phyloP scores from a whole-genome alignment of 2,888 invertebrate species.

The Microctonus aethiopoides region DNA sequence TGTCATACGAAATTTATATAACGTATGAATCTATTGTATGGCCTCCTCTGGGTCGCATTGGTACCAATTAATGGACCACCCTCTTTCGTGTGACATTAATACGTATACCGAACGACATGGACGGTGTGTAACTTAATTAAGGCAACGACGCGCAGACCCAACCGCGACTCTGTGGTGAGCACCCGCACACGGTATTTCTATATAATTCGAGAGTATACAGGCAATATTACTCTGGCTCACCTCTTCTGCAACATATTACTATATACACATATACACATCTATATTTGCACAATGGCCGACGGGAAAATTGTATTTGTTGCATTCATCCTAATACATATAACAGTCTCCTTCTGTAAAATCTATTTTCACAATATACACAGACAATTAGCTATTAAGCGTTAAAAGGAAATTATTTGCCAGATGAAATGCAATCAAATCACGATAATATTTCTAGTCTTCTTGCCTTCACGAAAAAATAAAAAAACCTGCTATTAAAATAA shows the following conservation, averaged over 20 bases:
- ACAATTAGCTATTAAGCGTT: slow-evolving; percentile 32
- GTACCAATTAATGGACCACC: slow-evolving; percentile 62
- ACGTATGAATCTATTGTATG: slow-evolving; percentile 19
- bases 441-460: background rate
- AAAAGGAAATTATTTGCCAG: slow-evolving; percentile 8
- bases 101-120: slow-evolving; percentile 59
- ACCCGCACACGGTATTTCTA: slow-evolving; percentile 49
- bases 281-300: slow-evolving; percentile 56
- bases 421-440: slow-evolving; percentile 1
- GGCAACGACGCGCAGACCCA: slow-evolving; percentile 65
- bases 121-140: slow-evolving; percentile 67
- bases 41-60: slow-evolving; percentile 47
- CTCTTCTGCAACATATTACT: slow-evolving; percentile 42
- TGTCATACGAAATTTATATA: slow-evolving; percentile 17
- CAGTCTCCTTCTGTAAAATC: slow-evolving; percentile 48
- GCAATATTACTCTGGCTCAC: slow-evolving; percentile 64
- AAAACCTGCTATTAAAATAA: background rate
- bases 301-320: slow-evolving; percentile 63
- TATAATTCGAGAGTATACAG: slow-evolving; percentile 50
- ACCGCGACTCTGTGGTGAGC: slow-evolving; percentile 63
- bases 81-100: slow-evolving; percentile 62
- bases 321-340: slow-evolving; percentile 38
- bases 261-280: slow-evolving; percentile 26
- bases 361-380: slow-evolving; percentile 36
- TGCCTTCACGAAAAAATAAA: background rate